phyloP scores from a whole-genome alignment of 2,888 invertebrate species.

The Patella pellucida region DNA sequence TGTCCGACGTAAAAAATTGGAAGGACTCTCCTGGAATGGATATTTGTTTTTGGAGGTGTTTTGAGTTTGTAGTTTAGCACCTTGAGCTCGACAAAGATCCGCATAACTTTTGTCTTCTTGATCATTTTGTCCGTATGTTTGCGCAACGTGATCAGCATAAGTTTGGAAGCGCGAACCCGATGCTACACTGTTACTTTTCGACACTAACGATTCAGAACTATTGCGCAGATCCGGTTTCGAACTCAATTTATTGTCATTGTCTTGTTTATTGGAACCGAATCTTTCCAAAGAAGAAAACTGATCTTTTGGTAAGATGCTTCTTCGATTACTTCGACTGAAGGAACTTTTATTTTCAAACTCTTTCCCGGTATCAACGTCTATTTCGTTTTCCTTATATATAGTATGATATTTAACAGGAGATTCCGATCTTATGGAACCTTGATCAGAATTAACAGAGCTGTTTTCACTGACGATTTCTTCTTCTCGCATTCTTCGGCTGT shows the following conservation, averaged over 20 bases:
- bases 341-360: not conserved
- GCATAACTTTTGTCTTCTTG: not conserved
- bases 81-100: not conserved
- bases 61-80: slow-evolving; percentile 1
- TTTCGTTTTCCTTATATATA: not conserved
- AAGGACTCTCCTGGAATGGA: not conserved
- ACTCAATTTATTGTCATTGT: not conserved
- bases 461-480: slow-evolving; percentile 33
- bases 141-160: not conserved
- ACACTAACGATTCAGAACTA: not conserved
- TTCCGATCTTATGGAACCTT: not conserved
- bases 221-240: not conserved
- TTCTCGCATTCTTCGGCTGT: slow-evolving; percentile 34
- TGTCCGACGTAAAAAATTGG: slow-evolving; percentile 6
- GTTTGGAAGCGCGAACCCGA: not conserved
- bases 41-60: not conserved
- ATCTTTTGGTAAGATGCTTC: slow-evolving; percentile 1
- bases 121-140: not conserved
- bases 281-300: not conserved
- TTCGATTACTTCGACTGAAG: not conserved
- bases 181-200: not conserved
- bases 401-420: not conserved
- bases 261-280: not conserved
- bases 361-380: not conserved
- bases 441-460: slow-evolving; percentile 16